Evolutionary conservation across 2,797 vertebrate genomes (phyloP).

Genomic region (Columba guinea): DNA sequence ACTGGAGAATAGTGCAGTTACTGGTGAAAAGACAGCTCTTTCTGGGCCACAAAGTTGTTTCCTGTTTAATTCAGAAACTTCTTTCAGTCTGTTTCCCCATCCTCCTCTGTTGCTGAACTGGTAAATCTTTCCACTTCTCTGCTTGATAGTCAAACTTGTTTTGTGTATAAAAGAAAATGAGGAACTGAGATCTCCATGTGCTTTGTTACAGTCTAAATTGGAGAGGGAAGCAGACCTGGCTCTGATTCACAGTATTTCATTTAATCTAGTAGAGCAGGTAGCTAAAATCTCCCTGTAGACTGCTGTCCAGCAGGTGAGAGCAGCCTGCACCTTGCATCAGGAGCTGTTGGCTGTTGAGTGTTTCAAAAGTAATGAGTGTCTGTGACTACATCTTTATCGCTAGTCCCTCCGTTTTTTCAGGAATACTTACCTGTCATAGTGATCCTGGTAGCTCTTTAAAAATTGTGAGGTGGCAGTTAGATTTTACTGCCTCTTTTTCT

Average conservation of each 20-base stretch:
- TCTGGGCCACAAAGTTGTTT: not conserved
- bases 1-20: fast-evolving
- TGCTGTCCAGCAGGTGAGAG: fast-evolving
- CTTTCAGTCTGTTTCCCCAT: not conserved
- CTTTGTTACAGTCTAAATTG: not conserved
- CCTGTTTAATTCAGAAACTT: not conserved
- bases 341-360: not conserved
- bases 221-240: not conserved
- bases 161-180: not conserved
- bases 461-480: not conserved
- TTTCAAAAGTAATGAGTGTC: not conserved
- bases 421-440: not conserved
- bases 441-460: not conserved
- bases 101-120: not conserved
- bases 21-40: not conserved
- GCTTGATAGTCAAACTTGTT: not conserved
- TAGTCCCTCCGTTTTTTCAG: not conserved
- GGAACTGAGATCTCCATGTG: not conserved
- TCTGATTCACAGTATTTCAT: not conserved
- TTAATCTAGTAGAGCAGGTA: not conserved
- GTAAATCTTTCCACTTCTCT: not conserved
- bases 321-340: not conserved
- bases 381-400: not conserved
- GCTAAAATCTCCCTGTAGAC: not conserved
- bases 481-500: not conserved